Evolutionary conservation across 1,140 invertebrate species (phyloP).

Genomic region (Drosophila suzukii): DNA sequence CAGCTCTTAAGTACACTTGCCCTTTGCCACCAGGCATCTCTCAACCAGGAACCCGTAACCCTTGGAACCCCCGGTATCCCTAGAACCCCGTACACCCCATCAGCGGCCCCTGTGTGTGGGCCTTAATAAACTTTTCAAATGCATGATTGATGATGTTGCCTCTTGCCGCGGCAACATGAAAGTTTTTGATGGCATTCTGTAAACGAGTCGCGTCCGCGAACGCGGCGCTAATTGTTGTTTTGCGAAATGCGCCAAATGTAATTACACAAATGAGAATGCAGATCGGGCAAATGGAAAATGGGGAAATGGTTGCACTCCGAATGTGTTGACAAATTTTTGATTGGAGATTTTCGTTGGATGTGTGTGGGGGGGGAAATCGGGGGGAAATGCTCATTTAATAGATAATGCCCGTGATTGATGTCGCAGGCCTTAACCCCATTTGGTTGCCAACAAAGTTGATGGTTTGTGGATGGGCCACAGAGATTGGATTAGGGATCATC

Average conservation of each 20-base stretch:
- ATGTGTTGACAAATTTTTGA: constrained; percentile 51
- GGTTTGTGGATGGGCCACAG: background rate
- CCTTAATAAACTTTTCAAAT: constrained; percentile 81
- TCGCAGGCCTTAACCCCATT: constrained; percentile 2
- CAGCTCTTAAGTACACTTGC: constrained; percentile 72
- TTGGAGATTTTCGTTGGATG: constrained; percentile 8
- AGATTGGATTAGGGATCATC: constrained; percentile 7
- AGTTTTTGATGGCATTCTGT: constrained; percentile 62
- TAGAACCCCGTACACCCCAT: background rate
- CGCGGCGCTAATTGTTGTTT: constrained; percentile 67
- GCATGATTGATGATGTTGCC: constrained; percentile 79
- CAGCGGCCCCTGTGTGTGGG: constrained; percentile 18
- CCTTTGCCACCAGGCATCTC: constrained; percentile 12
- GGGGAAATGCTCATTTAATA: constrained; percentile 48
- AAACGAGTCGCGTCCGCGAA: constrained; percentile 66
- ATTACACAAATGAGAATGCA: constrained; percentile 75
- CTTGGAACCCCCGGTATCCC: background rate
- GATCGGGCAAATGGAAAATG: constrained; percentile 10
- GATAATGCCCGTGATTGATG: constrained; percentile 48
- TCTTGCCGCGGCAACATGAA: constrained; percentile 40
- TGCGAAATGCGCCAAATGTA: constrained; percentile 72
- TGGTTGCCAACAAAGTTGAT: background rate
- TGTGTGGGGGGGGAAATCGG: background rate
- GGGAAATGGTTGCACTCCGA: constrained; percentile 11
- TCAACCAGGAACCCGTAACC: background rate